Conservation (phyloP, 2,888 invertebrate species). For the Hybos culiciformis region DNA sequence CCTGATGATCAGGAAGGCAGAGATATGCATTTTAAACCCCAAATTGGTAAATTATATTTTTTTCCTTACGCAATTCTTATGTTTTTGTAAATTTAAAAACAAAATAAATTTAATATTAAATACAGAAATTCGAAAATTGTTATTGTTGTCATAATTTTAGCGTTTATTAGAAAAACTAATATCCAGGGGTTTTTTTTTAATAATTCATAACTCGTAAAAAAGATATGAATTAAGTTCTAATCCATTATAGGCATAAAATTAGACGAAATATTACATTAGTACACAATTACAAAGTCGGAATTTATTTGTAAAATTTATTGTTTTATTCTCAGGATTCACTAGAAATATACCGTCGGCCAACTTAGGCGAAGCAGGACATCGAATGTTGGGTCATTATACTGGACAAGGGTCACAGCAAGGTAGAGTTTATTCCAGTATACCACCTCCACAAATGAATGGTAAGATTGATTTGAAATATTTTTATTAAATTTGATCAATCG, state of each 20-base stretch:
- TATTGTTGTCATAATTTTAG: no score
- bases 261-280: constrained; percentile 9
- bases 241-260: no score
- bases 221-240: no score
- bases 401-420: constrained; percentile 11
- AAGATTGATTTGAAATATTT: constrained; percentile 5
- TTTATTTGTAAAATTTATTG: constrained; percentile 8
- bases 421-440: constrained; percentile 19
- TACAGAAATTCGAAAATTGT: background rate
- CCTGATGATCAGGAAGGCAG: constrained; percentile 64
- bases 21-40: constrained; percentile 60
- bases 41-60: constrained; percentile 46
- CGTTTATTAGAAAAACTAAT: no score
- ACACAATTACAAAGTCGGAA: constrained; percentile 1
- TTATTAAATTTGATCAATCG: background rate
- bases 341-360: constrained; percentile 48
- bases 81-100: background rate
- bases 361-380: constrained; percentile 55
- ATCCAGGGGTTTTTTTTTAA: no score
- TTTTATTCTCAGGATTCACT: constrained; percentile 48
- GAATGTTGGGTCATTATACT: constrained; percentile 53
- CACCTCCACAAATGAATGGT: constrained; percentile 20
- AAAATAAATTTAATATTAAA: background rate
- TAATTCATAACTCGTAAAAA: no score
- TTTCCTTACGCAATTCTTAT: background rate